Percentiles rank a stretch among this genome's conserved stretches.
Evolutionary conservation across 2,113 vertebrate species (phyloP).

Genomic region (Lampris incognitus): DNA sequence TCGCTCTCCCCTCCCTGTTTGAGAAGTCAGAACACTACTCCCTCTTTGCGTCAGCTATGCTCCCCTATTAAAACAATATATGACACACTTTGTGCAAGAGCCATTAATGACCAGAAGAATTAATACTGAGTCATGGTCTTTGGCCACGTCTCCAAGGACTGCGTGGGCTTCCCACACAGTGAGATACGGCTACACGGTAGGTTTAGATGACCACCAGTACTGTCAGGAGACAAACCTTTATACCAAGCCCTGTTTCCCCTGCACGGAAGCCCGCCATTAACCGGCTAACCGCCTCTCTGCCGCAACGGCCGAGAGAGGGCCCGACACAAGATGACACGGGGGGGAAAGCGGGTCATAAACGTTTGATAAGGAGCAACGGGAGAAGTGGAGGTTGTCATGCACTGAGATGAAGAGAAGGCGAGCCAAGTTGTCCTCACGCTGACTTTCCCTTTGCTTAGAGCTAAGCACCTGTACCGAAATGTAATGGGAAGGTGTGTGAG

Average conservation of each 20-base stretch:
- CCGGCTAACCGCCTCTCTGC: constrained; percentile 71
- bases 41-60: constrained; percentile 71
- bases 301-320: constrained; percentile 74
- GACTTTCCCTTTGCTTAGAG: constrained; percentile 56
- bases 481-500: constrained; percentile 45
- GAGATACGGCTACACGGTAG: constrained; percentile 52
- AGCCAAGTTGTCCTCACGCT: constrained; percentile 45
- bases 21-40: constrained; percentile 61
- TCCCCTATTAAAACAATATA: constrained; percentile 87
- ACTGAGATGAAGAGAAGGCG: constrained; percentile 35
- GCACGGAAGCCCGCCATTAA: constrained; percentile 75
- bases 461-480: background rate
- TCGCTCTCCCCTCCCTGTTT: constrained; percentile 65
- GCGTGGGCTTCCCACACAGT: constrained; percentile 74
- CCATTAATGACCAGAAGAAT: constrained; percentile 74
- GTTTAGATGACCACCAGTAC: constrained; percentile 54
- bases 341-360: constrained; percentile 43
- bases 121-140: constrained; percentile 66
- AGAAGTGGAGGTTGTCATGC: constrained; percentile 45
- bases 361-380: background rate
- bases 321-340: constrained; percentile 64
- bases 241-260: constrained; percentile 72
- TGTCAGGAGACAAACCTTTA: constrained; percentile 38
- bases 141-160: constrained; percentile 68
- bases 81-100: constrained; percentile 71